Conservation (phyloP, 1,140 invertebrate genomes). For the Drepana arcuata region DNA sequence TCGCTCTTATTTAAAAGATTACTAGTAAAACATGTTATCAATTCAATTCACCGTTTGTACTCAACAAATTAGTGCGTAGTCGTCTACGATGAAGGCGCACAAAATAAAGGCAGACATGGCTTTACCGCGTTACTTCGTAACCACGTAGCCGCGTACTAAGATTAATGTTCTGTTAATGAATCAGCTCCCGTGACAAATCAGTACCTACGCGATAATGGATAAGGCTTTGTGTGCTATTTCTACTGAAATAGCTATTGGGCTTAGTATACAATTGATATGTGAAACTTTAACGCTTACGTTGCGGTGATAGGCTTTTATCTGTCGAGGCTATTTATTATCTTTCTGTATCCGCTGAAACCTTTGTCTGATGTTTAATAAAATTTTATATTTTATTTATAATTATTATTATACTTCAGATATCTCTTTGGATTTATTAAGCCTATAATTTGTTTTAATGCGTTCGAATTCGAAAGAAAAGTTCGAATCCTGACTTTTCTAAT, state of each 20-base stretch:
- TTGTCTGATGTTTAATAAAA: neutral
- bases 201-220: conserved; percentile 39
- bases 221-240: neutral
- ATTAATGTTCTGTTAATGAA: conserved; percentile 57
- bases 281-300: neutral
- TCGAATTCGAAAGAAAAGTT: too few species aligned
- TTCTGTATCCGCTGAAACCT: neutral
- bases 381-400: neutral
- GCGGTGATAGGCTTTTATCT: neutral
- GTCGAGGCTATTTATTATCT: neutral
- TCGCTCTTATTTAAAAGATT: too few species aligned
- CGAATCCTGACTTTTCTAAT: too few species aligned
- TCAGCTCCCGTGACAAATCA: conserved; percentile 58
- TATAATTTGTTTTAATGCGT: too few species aligned
- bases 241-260: neutral
- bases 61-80: too few species aligned
- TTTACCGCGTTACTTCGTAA: conserved; percentile 35
- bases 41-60: too few species aligned
- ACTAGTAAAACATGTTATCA: too few species aligned
- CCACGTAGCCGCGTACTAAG: conserved; percentile 24
- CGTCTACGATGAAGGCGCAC: conserved; percentile 8
- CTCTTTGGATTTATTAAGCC: too few species aligned
- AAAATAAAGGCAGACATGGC: conserved; percentile 25
- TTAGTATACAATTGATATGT: neutral
- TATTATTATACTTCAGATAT: too few species aligned